These are phyloP conservation scores for Lepas anatifera DNA, from an alignment of 2,888 invertebrate species.

Conservation along the genomic window DNA sequence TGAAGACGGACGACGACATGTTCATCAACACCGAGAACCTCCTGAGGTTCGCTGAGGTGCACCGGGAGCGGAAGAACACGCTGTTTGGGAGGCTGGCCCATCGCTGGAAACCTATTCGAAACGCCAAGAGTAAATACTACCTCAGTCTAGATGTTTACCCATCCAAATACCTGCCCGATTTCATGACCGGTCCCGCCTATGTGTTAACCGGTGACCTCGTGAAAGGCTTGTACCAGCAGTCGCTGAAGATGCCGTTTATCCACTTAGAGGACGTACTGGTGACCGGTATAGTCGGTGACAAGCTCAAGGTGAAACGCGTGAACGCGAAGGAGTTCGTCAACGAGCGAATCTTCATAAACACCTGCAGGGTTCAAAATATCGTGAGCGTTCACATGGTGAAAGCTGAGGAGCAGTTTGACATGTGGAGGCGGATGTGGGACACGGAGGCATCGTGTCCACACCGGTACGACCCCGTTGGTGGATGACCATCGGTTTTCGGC, in stretches of 20 bases:
- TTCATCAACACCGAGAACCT: conserved; percentile 68
- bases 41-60: conserved; percentile 47
- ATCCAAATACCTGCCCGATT: conserved; percentile 65
- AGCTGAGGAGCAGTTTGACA: too few relatives aligned
- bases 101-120: conserved; percentile 73
- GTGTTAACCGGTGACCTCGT: conserved; percentile 61
- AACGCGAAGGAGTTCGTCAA: conserved; percentile 70
- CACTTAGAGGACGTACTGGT: conserved; percentile 84
- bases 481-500: too few relatives aligned
- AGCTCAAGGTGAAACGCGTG: conserved; percentile 50
- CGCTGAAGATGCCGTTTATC: conserved; percentile 58
- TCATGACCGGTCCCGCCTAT: conserved; percentile 86
- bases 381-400: too few relatives aligned
- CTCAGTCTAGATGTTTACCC: conserved; percentile 65
- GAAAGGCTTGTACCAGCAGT: conserved; percentile 53
- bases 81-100: conserved; percentile 71
- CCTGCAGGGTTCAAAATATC: conserved; percentile 23
- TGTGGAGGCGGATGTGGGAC: too few relatives aligned
- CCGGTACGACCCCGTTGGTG: too few relatives aligned
- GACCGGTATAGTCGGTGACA: conserved; percentile 74
- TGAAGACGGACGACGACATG: conserved; percentile 83
- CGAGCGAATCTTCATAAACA: conserved; percentile 33
- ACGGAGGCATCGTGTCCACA: too few relatives aligned
- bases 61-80: conserved; percentile 30
- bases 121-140: conserved; percentile 75